phyloP scores from a whole-genome alignment of 1,140 invertebrate species.

The Pseudachorutes palmiensis region DNA sequence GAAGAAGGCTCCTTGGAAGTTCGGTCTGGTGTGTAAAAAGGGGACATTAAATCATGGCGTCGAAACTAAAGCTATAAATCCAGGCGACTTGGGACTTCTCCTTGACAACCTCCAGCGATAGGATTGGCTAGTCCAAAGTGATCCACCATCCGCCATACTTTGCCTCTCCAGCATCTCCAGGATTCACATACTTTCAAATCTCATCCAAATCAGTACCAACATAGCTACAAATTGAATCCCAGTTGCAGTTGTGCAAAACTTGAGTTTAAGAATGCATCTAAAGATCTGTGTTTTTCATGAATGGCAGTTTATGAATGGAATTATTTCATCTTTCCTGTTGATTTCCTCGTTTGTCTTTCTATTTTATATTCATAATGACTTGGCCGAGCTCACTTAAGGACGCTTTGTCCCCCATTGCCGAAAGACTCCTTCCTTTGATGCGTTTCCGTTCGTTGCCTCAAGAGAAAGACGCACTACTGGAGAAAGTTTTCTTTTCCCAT shows the following conservation, averaged over 20 bases:
- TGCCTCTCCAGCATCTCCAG: neutral
- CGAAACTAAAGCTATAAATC: slow-evolving; percentile 39
- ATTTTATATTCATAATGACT: neutral
- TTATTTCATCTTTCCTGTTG: neutral
- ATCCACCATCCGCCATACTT: neutral
- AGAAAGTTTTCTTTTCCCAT: slow-evolving; percentile 10
- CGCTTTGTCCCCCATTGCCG: too few species aligned
- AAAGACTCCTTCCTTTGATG: too few species aligned
- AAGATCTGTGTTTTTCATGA: neutral
- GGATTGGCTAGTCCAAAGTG: slow-evolving; percentile 1
- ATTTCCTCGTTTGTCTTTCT: neutral
- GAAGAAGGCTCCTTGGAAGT: neutral
- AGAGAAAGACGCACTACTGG: neutral
- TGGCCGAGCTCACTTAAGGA: too few species aligned
- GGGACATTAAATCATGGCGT: slow-evolving; percentile 39
- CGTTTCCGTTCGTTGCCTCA: neutral
- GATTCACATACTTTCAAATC: neutral
- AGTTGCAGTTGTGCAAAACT: neutral
- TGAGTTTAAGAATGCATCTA: neutral
- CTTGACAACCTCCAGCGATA: slow-evolving; percentile 30
- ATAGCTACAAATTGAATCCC: neutral
- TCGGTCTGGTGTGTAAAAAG: slow-evolving; percentile 26
- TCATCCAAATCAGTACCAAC: slow-evolving; percentile 3
- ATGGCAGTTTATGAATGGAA: neutral
- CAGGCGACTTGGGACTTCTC: slow-evolving; percentile 38